Percentiles rank a stretch among this genome's conserved stretches.
Evolutionary conservation across 1,140 invertebrate species (phyloP).

Genomic region (Drosophila ohnishii): DNA sequence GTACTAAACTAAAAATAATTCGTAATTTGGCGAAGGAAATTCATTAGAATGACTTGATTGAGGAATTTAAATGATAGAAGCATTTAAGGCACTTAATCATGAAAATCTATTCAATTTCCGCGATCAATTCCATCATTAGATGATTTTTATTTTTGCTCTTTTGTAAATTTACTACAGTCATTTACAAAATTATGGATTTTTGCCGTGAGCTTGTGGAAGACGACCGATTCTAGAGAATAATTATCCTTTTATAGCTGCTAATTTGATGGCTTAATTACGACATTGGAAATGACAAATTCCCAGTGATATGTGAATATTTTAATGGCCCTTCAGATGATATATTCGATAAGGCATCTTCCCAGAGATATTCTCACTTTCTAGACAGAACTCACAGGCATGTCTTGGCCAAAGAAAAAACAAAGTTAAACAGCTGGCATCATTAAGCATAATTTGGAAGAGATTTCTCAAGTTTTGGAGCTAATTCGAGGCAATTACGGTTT

Average conservation of each 20-base stretch:
- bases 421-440: slow-evolving; percentile 56
- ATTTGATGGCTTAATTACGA: slow-evolving; percentile 46
- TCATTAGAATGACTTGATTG: background rate
- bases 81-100: slow-evolving; percentile 1
- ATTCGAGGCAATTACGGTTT: slow-evolving; percentile 73
- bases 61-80: background rate
- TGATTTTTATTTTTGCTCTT: slow-evolving; percentile 24
- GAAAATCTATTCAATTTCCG: slow-evolving; percentile 24
- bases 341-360: background rate
- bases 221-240: slow-evolving; percentile 20
- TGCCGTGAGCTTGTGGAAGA: slow-evolving; percentile 7
- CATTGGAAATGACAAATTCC: slow-evolving; percentile 35
- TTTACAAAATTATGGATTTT: slow-evolving; percentile 43
- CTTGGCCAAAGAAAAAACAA: slow-evolving; percentile 11
- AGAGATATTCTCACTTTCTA: slow-evolving; percentile 40
- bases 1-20: background rate
- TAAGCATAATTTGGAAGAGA: slow-evolving; percentile 76
- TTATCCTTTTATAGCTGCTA: slow-evolving; percentile 36
- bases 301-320: slow-evolving; percentile 36
- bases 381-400: slow-evolving; percentile 33
- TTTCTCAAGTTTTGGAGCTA: slow-evolving; percentile 72
- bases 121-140: slow-evolving; percentile 28
- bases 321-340: slow-evolving; percentile 14
- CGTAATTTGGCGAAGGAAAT: background rate
- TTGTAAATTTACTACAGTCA: slow-evolving; percentile 17